Evolutionary conservation across 2,888 invertebrate species (phyloP), one percentile per base, ranked within the genome.

Genomic region (Subacronicta megacephala): DNA sequence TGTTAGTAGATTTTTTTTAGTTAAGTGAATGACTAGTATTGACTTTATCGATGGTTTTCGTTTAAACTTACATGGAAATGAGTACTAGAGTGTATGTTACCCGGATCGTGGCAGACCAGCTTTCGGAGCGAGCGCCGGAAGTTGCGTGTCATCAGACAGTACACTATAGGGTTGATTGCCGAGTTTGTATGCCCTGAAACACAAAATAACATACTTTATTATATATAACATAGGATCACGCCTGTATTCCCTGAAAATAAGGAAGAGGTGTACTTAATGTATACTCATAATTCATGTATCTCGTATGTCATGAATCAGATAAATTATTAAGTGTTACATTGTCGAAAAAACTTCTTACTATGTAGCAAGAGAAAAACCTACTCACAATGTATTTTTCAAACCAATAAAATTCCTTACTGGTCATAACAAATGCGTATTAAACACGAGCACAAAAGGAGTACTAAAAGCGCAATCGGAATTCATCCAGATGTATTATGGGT

Each of bases 161-260:
- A 97, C 41, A 97, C 95, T 17, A 97, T 95, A 0, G 97, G 97
- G 88, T 97, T 97, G 77, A 97, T 95, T 5, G 97, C 97, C 2
- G 97, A 97, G 88, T 97, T 97, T 3, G 96, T 95, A 86, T 97
- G 97, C 5, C 97, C 97, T 86, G 87, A 1, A 83, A 84, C 23
- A 23, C 26, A 36, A 23, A 12, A 12, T 12, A 40, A 95, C 9
- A 10, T 26, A 26, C 26, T 26, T 10, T 2, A 26, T 26, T 26
- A 26, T 26, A 26, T 9, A 26, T 26, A n/a, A n/a, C n/a, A n/a
- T n/a, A n/a, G n/a, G n/a, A n/a, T n/a, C n/a, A n/a, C n/a, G n/a
- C n/a, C n/a, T n/a, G n/a, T n/a, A n/a, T n/a, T n/a, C n/a, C n/a
- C n/a, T n/a, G n/a, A n/a, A n/a, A n/a, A n/a, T n/a, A n/a, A n/a